Evolutionary conservation across 2,888 invertebrate genomes (phyloP), one percentile per base, ranked within the genome.

Genomic region (Polydrusus cervinus): DNA sequence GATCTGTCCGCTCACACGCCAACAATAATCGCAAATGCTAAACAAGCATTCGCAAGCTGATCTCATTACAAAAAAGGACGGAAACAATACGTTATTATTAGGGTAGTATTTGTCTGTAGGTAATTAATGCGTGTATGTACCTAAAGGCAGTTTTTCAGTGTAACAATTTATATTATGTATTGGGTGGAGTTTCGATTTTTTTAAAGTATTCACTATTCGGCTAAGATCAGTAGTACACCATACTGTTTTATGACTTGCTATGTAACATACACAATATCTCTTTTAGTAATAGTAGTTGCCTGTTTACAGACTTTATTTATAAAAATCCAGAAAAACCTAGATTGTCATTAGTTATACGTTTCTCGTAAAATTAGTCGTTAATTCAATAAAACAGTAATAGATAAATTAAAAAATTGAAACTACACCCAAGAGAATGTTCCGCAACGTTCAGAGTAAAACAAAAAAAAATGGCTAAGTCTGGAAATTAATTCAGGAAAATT

Each of bases 11-110:
- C 82, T 88, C 88, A 72, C 85, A 86, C 83, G 88, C 87, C 78
- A 89, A 88, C 84, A 89, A 89, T 83, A 89, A 89, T 84, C 88
- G 89, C 85, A 89, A 89, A 86, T 89, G 89, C 87, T 89, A 85
- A 51, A 86, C 16, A 64, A 43, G 53, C 62, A 20, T 40, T 72
- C 67, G 82, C 83, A 81, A 81, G 78, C 47, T 82, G 85, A 85
- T 86, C 86, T 86, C 85, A 85, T 38, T 34, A 66, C 34, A 38
- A 66, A n/a, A 67, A 45, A 57, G 60, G 25, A 65, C 25, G 25
- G 11, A 61, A 34, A 25, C 16, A 60, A 47, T n/a, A n/a, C n/a
- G 40, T 69, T 10, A 38, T 38, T 57, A 1, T 10, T 38, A 38
- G 38, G 38, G 57, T 69, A 69, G 61, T 10, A 43, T 68, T 40